Evolutionary conservation across 1,140 invertebrate genomes (phyloP).

Genomic region (Drosophila prosaltans): DNA sequence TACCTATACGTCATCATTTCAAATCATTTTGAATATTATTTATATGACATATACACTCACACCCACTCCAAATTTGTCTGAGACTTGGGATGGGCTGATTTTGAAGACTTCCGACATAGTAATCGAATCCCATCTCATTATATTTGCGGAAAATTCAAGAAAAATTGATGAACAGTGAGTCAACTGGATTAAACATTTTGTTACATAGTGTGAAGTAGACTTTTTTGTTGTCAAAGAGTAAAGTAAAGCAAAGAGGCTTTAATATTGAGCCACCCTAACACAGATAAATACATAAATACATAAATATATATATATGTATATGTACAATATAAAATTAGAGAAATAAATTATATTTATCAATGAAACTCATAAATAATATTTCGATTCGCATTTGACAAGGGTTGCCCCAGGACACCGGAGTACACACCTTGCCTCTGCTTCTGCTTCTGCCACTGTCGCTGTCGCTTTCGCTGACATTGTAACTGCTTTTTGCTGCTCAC

Average conservation of each 20-base stretch:
- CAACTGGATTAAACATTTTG: too few relatives aligned
- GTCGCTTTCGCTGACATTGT: not conserved
- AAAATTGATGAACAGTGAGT: too few relatives aligned
- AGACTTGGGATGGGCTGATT: too few relatives aligned
- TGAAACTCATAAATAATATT: conserved; percentile 59
- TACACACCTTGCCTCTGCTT: conserved; percentile 40
- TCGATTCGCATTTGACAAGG: conserved; percentile 48
- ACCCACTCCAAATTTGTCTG: too few relatives aligned
- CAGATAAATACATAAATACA: too few relatives aligned
- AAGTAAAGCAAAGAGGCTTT: not conserved
- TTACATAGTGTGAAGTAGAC: too few relatives aligned
- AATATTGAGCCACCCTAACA: not conserved
- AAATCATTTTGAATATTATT: not conserved
- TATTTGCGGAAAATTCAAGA: too few relatives aligned
- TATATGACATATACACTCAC: too few relatives aligned
- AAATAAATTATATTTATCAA: conserved; percentile 63
- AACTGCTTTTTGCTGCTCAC: conserved; percentile 26
- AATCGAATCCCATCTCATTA: too few relatives aligned
- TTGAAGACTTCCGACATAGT: too few relatives aligned
- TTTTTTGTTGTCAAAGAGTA: too few relatives aligned
- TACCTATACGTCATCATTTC: not conserved
- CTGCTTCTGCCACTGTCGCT: conserved; percentile 1
- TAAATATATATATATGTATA: too few relatives aligned
- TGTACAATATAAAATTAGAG: conserved; percentile 34
- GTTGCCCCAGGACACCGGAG: conserved; percentile 17